These are phyloP conservation scores for Cephus pulcher DNA, from an alignment of 2,888 invertebrate species.

Conservation along the genomic window DNA sequence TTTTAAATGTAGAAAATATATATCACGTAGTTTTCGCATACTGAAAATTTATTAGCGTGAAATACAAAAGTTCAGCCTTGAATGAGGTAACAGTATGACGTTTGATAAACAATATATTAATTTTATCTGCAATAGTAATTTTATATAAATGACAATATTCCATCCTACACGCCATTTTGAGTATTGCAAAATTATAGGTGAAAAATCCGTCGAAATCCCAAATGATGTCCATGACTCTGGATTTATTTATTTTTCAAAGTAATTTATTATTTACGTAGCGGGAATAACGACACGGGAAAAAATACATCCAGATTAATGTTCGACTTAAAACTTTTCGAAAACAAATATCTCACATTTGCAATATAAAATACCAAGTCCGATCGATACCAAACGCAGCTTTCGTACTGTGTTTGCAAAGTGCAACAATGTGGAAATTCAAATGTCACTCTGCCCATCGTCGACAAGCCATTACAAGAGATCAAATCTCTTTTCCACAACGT, in stretches of 20 bases:
- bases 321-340: neutral
- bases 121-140: neutral
- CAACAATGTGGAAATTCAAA: conserved; percentile 5
- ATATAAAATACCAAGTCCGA: neutral
- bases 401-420: neutral
- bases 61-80: too few relatives aligned
- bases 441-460: conserved; percentile 2
- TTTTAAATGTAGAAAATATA: too few relatives aligned
- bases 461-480: neutral
- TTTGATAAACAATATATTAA: too few relatives aligned
- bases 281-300: neutral
- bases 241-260: neutral
- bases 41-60: too few relatives aligned
- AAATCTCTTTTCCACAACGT: neutral
- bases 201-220: neutral
- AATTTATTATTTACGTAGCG: neutral
- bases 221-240: neutral
- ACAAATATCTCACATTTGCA: neutral
- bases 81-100: too few relatives aligned
- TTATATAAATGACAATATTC: neutral
- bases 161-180: neutral
- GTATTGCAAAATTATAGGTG: neutral
- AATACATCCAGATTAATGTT: neutral
- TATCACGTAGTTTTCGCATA: too few relatives aligned
- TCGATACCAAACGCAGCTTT: neutral